phyloP scores from a whole-genome alignment of 2,888 invertebrate genomes.

The Amphipoea oculea region DNA sequence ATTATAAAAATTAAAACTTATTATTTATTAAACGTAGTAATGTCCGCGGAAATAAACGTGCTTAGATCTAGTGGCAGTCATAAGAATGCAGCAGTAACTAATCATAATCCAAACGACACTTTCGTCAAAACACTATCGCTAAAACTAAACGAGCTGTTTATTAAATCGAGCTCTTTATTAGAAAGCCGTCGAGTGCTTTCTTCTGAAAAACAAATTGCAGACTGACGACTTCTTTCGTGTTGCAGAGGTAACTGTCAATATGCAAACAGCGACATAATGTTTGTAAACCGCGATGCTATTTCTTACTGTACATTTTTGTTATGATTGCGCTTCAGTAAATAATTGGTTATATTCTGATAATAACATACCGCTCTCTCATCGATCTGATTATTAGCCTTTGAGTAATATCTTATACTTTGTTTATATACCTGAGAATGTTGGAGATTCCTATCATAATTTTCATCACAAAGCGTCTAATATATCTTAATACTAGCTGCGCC shows the following conservation, averaged over 20 bases:
- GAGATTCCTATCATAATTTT: constrained; percentile 39
- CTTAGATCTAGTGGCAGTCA: background rate
- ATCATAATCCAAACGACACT: constrained; percentile 14
- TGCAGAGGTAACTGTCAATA: constrained; percentile 72
- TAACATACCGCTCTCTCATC: constrained; percentile 53
- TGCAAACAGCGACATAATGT: constrained; percentile 72
- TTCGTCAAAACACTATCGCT: background rate
- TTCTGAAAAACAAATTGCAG: constrained; percentile 68
- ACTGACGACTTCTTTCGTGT: constrained; percentile 74
- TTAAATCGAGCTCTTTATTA: constrained; percentile 15
- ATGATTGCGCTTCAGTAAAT: constrained; percentile 72
- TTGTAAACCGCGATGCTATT: constrained; percentile 82
- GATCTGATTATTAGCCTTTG: constrained; percentile 43
- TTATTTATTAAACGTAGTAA: constrained; percentile 8
- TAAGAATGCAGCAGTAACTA: constrained; percentile 4
- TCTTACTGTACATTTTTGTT: constrained; percentile 77
- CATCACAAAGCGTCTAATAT: background rate
- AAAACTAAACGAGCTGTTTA: constrained; percentile 4
- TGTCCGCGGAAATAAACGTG: background rate
- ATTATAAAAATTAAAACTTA: constrained; percentile 50
- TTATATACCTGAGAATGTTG: constrained; percentile 31
- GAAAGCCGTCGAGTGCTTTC: constrained; percentile 67
- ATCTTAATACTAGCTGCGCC: too few species aligned
- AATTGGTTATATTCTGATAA: constrained; percentile 61
- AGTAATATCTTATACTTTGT: constrained; percentile 28